Conservation (phyloP, 2,797 vertebrate species). For the Pseudochromis fuscus region DNA sequence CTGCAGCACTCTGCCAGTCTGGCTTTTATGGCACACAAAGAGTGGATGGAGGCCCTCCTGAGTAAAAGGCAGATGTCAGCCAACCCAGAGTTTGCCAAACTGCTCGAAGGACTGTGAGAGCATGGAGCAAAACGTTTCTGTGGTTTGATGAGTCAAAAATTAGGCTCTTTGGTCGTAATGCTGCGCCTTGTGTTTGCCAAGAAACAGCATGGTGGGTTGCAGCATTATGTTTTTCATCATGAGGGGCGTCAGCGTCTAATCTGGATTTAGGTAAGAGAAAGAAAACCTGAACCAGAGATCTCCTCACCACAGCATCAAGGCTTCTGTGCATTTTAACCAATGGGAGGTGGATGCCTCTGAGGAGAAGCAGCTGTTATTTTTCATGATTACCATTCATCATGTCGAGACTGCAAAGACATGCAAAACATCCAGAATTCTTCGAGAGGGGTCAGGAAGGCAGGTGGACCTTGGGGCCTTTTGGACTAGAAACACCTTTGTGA, state of each 20-base stretch:
- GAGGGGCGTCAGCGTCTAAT: background rate
- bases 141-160: constrained; percentile 31
- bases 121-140: constrained; percentile 36
- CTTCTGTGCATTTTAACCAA: too few relatives aligned
- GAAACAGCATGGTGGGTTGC: constrained; percentile 7
- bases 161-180: constrained; percentile 15
- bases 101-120: constrained; percentile 27
- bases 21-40: constrained; percentile 16
- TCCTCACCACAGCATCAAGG: too few relatives aligned
- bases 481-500: too few relatives aligned
- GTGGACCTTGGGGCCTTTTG: too few relatives aligned
- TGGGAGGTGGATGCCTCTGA: too few relatives aligned
- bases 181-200: constrained; percentile 3
- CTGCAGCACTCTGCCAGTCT: constrained; percentile 23
- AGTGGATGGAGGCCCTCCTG: constrained; percentile 19
- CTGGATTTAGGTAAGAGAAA: constrained; percentile 11
- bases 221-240: constrained; percentile 1
- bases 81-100: constrained; percentile 20
- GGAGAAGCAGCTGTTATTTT: too few relatives aligned
- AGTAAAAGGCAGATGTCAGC: constrained; percentile 36
- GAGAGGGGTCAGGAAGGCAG: too few relatives aligned
- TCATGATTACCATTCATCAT: too few relatives aligned
- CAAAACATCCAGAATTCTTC: too few relatives aligned
- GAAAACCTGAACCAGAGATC: too few relatives aligned
- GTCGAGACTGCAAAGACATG: too few relatives aligned